Conservation (phyloP, 2,113 vertebrate species). For the Chloroceryle aenea region DNA sequence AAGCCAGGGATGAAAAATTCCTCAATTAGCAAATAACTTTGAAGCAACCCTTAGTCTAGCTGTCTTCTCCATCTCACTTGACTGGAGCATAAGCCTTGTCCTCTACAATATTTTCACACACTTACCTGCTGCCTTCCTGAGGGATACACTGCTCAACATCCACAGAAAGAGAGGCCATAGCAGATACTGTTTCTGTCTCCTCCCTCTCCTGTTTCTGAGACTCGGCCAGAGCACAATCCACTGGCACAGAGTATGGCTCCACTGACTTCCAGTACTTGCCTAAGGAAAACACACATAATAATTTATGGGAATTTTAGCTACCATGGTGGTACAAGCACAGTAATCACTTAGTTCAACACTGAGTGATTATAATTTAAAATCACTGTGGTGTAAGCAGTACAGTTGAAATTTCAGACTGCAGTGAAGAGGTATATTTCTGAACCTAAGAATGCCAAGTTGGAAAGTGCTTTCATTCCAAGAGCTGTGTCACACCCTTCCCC, state of each 20-base stretch:
- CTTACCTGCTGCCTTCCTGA: constrained; percentile 78
- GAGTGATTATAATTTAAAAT: constrained; percentile 67
- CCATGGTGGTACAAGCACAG: constrained; percentile 55
- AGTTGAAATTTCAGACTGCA: constrained; percentile 71
- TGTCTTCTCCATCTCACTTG: neutral
- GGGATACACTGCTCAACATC: constrained; percentile 75
- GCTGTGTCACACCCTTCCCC: constrained; percentile 59
- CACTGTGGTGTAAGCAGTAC: constrained; percentile 15
- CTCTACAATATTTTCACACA: neutral
- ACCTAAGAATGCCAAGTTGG: constrained; percentile 63
- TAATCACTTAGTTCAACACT: constrained; percentile 55
- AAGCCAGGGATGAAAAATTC: neutral
- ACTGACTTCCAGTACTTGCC: constrained; percentile 85
- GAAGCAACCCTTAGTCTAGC: neutral
- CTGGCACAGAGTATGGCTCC: constrained; percentile 69
- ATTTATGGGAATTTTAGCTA: constrained; percentile 67
- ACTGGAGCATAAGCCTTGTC: neutral
- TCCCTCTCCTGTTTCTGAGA: constrained; percentile 77
- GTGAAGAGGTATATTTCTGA: constrained; percentile 57
- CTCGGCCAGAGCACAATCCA: constrained; percentile 74
- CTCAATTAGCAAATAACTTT: neutral
- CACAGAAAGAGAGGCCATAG: constrained; percentile 82
- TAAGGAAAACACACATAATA: constrained; percentile 70
- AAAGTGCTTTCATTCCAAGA: constrained; percentile 66
- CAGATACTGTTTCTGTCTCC: constrained; percentile 79